phyloP scores from a whole-genome alignment of 1,140 invertebrate genomes.

The Campoletis sonorensis region DNA sequence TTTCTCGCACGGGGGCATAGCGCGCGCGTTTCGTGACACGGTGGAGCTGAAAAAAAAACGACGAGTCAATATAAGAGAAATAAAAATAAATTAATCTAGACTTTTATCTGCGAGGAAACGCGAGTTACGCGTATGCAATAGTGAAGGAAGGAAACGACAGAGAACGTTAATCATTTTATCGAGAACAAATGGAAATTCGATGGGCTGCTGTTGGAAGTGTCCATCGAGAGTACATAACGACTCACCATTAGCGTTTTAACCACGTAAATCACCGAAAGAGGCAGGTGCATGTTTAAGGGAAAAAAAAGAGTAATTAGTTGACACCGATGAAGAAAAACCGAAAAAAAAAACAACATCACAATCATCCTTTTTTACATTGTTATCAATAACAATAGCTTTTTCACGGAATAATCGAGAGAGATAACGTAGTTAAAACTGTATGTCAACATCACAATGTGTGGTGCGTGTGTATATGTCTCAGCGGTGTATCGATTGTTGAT shows the following conservation, averaged over 20 bases:
- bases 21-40: background rate
- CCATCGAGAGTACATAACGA: conserved; percentile 1
- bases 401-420: conserved; percentile 64
- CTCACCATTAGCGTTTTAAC: conserved; percentile 14
- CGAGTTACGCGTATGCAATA: background rate
- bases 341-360: conserved; percentile 55
- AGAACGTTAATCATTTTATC: background rate
- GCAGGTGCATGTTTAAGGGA: conserved; percentile 8
- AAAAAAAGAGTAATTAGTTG: conserved; percentile 30
- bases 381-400: conserved; percentile 71
- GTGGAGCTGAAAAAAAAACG: background rate
- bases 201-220: background rate
- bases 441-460: background rate
- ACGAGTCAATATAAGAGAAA: background rate
- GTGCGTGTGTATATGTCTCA: background rate
- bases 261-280: background rate
- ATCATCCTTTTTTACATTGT: conserved; percentile 66
- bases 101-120: background rate
- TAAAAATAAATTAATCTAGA: background rate
- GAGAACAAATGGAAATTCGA: background rate
- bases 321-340: conserved; percentile 47
- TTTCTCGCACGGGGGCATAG: background rate
- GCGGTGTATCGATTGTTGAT: conserved; percentile 48
- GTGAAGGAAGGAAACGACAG: background rate
- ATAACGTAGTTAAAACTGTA: background rate